A percentile compares a stretch with the other conserved stretches of the same genome.
These are phyloP conservation scores for Dexiosoma caninum DNA, from an alignment of 2,888 invertebrate genomes.

Conservation along the genomic window DNA sequence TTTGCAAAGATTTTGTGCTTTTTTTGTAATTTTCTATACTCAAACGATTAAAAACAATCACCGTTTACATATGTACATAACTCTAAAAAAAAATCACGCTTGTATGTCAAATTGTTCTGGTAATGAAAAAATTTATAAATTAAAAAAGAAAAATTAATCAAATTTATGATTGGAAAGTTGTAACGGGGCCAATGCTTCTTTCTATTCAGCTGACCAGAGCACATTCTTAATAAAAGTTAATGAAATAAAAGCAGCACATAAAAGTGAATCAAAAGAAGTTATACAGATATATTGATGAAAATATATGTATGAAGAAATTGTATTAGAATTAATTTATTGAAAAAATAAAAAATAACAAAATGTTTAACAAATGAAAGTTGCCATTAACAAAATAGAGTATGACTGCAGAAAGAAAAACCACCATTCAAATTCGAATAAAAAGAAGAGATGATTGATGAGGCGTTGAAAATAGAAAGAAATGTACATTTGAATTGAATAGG, in stretches of 20 bases:
- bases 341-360: slow-evolving; percentile 31
- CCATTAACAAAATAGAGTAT: slow-evolving; percentile 37
- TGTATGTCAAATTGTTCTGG: background rate
- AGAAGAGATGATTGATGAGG: slow-evolving; percentile 45
- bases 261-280: background rate
- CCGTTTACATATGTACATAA: too few species aligned
- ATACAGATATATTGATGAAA: background rate
- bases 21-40: too few species aligned
- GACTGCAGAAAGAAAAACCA: slow-evolving; percentile 4
- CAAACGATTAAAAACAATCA: too few species aligned
- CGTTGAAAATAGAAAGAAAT: slow-evolving; percentile 24
- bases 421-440: background rate
- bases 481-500: background rate
- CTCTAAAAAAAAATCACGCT: background rate
- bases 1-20: too few species aligned
- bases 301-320: background rate
- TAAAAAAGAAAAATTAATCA: background rate
- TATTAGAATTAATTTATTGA: slow-evolving; percentile 24
- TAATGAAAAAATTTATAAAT: background rate
- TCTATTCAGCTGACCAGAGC: background rate
- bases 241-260: slow-evolving; percentile 17
- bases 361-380: slow-evolving; percentile 42
- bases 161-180: slow-evolving; percentile 5
- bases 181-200: slow-evolving; percentile 34
- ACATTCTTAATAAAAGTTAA: background rate